These are phyloP conservation scores for Cryptoprocta ferox DNA, from an alignment of 2,797 vertebrate genomes.

Conservation along the genomic window DNA sequence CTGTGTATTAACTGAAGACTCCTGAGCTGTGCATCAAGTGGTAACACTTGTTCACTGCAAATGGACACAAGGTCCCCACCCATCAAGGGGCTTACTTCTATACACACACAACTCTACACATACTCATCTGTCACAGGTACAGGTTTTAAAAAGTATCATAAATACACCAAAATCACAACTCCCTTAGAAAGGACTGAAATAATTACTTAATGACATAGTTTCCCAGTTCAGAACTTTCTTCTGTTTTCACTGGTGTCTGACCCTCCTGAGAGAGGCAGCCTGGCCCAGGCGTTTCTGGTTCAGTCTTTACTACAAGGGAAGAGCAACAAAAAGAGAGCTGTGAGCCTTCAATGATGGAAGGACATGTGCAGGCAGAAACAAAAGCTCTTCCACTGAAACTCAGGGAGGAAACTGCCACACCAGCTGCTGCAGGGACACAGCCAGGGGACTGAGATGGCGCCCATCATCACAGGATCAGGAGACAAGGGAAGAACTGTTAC, in stretches of 20 bases:
- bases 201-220: slow-evolving; percentile 94
- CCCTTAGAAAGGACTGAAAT: slow-evolving; percentile 30
- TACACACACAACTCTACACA: neutral
- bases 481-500: slow-evolving; percentile 40
- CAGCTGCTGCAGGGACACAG: slow-evolving; percentile 6
- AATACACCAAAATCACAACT: neutral
- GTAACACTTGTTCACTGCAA: neutral
- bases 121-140: neutral
- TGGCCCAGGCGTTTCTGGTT: slow-evolving; percentile 90
- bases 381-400: neutral
- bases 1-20: neutral
- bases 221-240: slow-evolving; percentile 92
- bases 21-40: neutral
- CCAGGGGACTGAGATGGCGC: neutral
- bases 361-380: slow-evolving; percentile 7
- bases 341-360: neutral
- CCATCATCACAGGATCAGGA: neutral
- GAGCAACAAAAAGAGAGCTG: slow-evolving; percentile 59
- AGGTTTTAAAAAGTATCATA: neutral
- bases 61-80: neutral
- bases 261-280: slow-evolving; percentile 85
- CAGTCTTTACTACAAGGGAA: slow-evolving; percentile 94
- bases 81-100: neutral
- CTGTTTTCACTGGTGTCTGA: slow-evolving; percentile 92
- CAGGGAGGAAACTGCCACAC: neutral